Evolutionary conservation across 2,113 vertebrate genomes (phyloP).

Genomic region (Nyctibius bracteatus): DNA sequence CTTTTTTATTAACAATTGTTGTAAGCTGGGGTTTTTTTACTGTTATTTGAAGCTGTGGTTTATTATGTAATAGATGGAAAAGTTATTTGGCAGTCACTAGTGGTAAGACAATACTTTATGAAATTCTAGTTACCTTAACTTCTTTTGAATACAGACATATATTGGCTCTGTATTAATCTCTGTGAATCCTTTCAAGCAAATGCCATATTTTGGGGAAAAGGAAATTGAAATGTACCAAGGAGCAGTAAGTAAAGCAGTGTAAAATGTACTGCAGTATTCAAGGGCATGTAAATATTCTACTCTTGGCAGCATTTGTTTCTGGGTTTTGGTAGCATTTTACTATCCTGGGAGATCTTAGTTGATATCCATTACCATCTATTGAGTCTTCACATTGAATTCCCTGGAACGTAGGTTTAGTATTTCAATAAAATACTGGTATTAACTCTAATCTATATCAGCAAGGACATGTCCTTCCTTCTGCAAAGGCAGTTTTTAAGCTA

Average conservation of each 20-base stretch:
- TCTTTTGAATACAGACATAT: conserved; percentile 82
- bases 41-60: neutral
- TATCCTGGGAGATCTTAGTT: neutral
- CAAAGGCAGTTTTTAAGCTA: neutral
- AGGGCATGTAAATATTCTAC: neutral
- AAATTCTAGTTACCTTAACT: conserved; percentile 76
- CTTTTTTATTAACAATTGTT: neutral
- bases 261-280: neutral
- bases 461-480: neutral
- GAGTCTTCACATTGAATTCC: neutral
- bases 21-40: neutral
- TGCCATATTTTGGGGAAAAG: conserved; percentile 98
- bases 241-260: conserved; percentile 82
- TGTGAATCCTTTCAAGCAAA: conserved; percentile 98
- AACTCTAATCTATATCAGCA: neutral
- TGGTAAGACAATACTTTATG: neutral
- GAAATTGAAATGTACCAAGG: conserved; percentile 99
- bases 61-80: neutral
- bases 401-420: neutral
- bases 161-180: conserved; percentile 98
- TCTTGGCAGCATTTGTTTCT: neutral
- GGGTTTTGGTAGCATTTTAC: neutral
- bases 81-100: neutral
- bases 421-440: neutral
- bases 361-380: neutral